Base-by-base conservation (phyloP, 2,113 vertebrate genomes). In the cattle (Bos taurus) region DNA sequence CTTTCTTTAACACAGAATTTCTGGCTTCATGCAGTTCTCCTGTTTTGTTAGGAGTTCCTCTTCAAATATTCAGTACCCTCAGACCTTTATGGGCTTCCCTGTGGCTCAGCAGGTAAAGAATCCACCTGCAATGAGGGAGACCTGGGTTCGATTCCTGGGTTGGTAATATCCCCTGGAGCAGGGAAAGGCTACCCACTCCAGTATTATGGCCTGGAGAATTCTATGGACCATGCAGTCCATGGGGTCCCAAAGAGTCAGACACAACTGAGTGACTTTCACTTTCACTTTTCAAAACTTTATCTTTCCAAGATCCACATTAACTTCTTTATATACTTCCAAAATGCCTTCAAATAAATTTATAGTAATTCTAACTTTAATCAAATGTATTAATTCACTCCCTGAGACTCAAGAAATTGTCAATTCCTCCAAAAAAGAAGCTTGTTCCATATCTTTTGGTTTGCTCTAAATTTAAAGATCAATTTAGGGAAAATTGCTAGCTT, bases 111-210 rank as follows among this genome's bases (percentile, higher is more conserved):
- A 21, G 19, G n/a, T 71, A 23, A 71, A 21, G n/a, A 11, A 36
- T 71, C 17, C 8, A 19, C 64, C 9, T 36, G 67, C 9, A 71
- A 36, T 36, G n/a, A 21, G 19, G 19, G n/a, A 71, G 4, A 36
- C 0, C n/a, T 23, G 7, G 19, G 9, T 36, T 71, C n/a, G 0
- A 36, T 71, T 36, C 17, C 64, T 36, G 9, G 17, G 4, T 36
- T 71, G n/a, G 17, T 10, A 36, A 36, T n/a, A 71, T 11, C 17
- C n/a, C n/a, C 16, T 21, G 17, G 64, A 64, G 30, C 62, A 64
- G 30, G 60, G 15, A 64, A 64, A 17, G 7, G 62, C 33, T 64
- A 17, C 62, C 62, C 15, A n/a, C 15, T 64, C 15, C 62, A 64
- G 62, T 17, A 3, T 64, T n/a, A 2, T 17, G 33, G 62, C 33